Evolutionary conservation across 2,113 vertebrate genomes (phyloP), one percentile per base, ranked within the genome.

Genomic region (Antigone vipio): DNA sequence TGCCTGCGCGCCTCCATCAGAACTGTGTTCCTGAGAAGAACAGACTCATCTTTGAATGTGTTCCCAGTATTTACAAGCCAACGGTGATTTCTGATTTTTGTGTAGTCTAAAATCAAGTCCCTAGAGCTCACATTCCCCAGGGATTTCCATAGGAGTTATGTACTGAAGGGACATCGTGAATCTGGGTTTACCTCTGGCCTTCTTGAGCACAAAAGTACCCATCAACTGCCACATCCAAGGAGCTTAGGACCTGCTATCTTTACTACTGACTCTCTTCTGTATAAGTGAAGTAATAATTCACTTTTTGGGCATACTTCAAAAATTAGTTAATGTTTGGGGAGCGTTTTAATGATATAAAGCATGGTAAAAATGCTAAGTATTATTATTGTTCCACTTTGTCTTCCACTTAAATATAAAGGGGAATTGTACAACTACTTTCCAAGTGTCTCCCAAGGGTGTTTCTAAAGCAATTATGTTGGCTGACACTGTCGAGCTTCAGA

Each of bases 321-420:
- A 72, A 76, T 89, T 62, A 92, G 50, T 90, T 92, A 94, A 95
- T 62, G 47, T 88, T 93, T 83, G 32, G 47, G 82, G 85, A 91
- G 71, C 9, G 0, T 85, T 91, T 91, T 92, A 93, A 93, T 87
- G 80, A 92, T 62, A 78, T 44, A 67, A 87, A 95, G 32, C 38
- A 62, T 66, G n/a, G 80, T 75, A 89, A 92, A 97, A 95, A 88
- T 88, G 91, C 55, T 92, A 95, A 95, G 86, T 82, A 64, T 92
- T 97, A 94, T 96, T 93, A 96, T 95, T 97, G 89, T 95, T 93
- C 91, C 73, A 94, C 88, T 96, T 93, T 81, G 77, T 88, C 96
- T 95, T 96, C 84, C 86, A 83, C 85, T 96, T 93, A 93, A 91
- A 87, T 53, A 32, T 79, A 85, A 94, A 93, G 69, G 49, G 30